phyloP scores from a whole-genome alignment of 2,113 vertebrate genomes.

The Microcebus griseorufus region DNA sequence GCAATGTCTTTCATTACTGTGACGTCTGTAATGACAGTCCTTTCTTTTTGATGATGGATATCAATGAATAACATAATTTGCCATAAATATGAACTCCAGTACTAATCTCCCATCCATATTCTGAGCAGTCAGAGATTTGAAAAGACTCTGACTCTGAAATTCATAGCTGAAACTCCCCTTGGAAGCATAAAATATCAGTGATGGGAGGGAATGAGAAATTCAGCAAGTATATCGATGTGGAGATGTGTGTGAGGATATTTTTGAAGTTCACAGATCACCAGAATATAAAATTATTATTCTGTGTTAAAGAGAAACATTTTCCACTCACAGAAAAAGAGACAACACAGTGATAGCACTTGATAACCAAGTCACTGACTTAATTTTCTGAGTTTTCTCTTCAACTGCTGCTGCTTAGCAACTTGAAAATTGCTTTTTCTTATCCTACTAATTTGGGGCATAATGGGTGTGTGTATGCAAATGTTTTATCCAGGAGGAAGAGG shows the following conservation, averaged over 20 bases:
- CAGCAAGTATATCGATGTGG: not conserved
- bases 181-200: not conserved
- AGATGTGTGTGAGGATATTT: not conserved
- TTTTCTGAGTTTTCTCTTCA: constrained; percentile 78
- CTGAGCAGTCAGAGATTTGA: not conserved
- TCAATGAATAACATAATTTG: not conserved
- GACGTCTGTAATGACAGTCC: not conserved
- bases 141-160: not conserved
- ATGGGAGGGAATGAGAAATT: not conserved
- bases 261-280: constrained; percentile 13
- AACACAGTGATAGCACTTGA: constrained; percentile 61
- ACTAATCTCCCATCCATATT: not conserved
- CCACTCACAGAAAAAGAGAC: not conserved
- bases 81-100: not conserved
- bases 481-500: not conserved
- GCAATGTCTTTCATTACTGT: not conserved
- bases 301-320: constrained; percentile 58
- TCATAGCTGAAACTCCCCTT: not conserved
- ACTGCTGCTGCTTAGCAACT: constrained; percentile 82
- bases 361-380: constrained; percentile 72
- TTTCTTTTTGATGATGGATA: not conserved
- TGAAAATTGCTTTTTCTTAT: constrained; percentile 81
- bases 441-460: constrained; percentile 72
- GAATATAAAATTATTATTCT: constrained; percentile 6
- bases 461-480: not conserved